These are phyloP conservation scores for Plutella xylostella DNA, from an alignment of 2,888 invertebrate genomes.

Conservation along the genomic window DNA sequence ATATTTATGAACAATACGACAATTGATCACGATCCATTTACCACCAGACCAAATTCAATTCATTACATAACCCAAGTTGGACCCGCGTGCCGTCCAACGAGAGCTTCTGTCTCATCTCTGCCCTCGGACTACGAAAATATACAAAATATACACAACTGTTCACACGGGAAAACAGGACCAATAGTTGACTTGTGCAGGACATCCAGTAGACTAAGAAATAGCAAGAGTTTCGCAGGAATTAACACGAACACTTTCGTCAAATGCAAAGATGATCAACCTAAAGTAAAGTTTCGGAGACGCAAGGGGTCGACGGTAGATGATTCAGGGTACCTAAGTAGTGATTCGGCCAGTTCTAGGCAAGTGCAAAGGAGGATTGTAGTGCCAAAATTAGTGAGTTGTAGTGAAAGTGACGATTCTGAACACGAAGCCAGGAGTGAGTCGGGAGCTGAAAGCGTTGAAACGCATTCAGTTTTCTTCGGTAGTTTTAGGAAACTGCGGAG, in stretches of 20 bases:
- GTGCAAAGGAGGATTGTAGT: conserved; percentile 52
- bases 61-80: conserved; percentile 28
- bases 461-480: conserved; percentile 88
- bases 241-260: conserved; percentile 56
- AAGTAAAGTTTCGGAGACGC: conserved; percentile 38
- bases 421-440: conserved; percentile 88
- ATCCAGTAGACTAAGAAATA: conserved; percentile 30
- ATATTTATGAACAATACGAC: conserved; percentile 34
- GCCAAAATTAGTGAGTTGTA: conserved; percentile 69
- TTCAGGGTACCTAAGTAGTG: conserved; percentile 88
- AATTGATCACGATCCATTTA: conserved; percentile 29
- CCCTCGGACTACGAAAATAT: conserved; percentile 64
- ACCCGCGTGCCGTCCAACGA: conserved; percentile 47
- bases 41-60: conserved; percentile 29
- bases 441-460: conserved; percentile 88
- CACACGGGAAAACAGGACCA: conserved; percentile 11
- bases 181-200: conserved; percentile 31
- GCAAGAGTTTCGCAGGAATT: conserved; percentile 25
- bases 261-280: conserved; percentile 30
- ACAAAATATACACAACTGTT: conserved; percentile 15
- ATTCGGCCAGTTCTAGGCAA: conserved; percentile 73
- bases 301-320: conserved; percentile 72
- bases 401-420: conserved; percentile 84
- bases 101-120: conserved; percentile 62
- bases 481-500: conserved; percentile 70